Base-by-base conservation (phyloP, 2,888 invertebrate genomes). In the Euproctis similis region DNA sequence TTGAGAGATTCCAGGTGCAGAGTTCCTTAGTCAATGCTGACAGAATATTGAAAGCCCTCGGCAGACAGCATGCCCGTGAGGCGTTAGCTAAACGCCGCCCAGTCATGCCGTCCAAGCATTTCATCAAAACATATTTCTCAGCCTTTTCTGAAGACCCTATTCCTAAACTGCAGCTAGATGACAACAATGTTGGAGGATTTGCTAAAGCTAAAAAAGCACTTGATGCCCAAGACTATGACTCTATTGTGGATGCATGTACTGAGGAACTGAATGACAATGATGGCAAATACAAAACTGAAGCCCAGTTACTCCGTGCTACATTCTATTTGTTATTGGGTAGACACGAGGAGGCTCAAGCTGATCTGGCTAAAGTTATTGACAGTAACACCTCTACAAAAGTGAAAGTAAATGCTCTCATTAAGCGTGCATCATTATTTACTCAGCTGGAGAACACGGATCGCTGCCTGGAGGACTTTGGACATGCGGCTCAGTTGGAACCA, bases 131-230 rank as follows among this genome's bases (percentile, higher is more conserved):
- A 5, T 97, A 96, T 66, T 92, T 97, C 65, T 88, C 90, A 35
- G 94, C 96, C 7, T 97, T 96, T 72, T 89, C 91, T 31, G 90
- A 92, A 54, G 97, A 97, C 80, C 96, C 96, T 2, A 87, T 96
- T 35, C 85, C 89, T 32, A 76, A 87, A 46, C 59, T 88, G 18
- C 64, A 84, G 44, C 53, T 85, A 35, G 74, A 84, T 33, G 73
- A 78, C 3, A 73, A 72, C 33, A 57, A 53, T 17, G 57, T 43
- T 36, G 86, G 87, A 65, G 91, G 92, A 10, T 93, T 92, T 68
- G 76, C 86, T 16, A 89, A 89, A 56, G 95, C 94, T 1, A 89
- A 91, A 46, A 59, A 87, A 38, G 90, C 91, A 17, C 84, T 94
- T 36, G 88, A 89, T 28, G 81, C 87, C 2, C 89, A 91, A 57